phyloP scores from a whole-genome alignment of 2,113 vertebrate genomes.

The Chionomys nivalis region DNA sequence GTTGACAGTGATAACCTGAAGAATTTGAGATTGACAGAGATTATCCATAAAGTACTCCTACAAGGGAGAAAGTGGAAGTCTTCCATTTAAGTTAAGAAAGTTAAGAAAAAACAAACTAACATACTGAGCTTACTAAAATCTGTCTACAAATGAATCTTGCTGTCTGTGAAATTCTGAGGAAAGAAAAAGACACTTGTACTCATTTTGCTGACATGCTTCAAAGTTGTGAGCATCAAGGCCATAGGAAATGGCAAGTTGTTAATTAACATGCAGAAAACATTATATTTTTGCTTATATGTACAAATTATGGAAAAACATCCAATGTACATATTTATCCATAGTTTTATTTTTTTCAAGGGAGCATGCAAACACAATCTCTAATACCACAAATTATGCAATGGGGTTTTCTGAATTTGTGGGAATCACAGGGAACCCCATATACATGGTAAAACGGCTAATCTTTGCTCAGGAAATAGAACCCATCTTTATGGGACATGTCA shows the following conservation, averaged over 20 bases:
- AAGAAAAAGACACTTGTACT: neutral
- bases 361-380: neutral
- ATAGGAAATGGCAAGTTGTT: too few species aligned
- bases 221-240: neutral
- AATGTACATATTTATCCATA: neutral
- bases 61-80: neutral
- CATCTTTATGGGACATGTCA: neutral
- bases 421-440: neutral
- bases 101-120: neutral
- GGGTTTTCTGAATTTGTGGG: neutral
- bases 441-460: neutral
- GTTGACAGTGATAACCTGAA: neutral
- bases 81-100: neutral
- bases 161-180: neutral
- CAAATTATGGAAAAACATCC: neutral
- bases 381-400: neutral
- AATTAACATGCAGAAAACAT: neutral
- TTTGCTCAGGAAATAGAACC: neutral
- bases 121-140: neutral
- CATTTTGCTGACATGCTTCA: neutral
- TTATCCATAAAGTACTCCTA: too few species aligned
- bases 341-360: neutral
- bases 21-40: neutral
- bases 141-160: neutral
- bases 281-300: neutral